Base-by-base conservation (phyloP, 53 echinoderm and acorn worm species). In the Echinarachnius parma region DNA sequence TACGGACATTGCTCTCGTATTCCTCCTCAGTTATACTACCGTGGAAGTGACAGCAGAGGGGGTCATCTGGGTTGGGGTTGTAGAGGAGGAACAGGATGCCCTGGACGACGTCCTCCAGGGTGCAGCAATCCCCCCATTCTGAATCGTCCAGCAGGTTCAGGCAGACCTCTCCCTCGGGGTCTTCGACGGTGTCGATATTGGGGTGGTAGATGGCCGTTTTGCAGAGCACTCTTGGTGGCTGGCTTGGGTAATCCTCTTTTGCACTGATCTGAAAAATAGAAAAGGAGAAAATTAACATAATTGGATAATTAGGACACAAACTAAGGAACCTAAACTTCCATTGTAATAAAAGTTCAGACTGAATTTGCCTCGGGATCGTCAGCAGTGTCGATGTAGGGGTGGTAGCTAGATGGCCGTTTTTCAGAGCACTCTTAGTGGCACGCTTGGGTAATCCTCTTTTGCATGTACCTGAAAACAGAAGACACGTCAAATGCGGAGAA, bases 21-120 rank as follows among this genome's bases (percentile, higher is more conserved):
- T 85, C 82, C 20, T 79, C 80, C 2, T 5, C 48, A 16, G 31
- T 4, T n/a, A n/a, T n/a, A n/a, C n/a, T n/a, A n/a, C n/a, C n/a
- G n/a, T n/a, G n/a, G n/a, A n/a, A n/a, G n/a, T n/a, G n/a, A n/a
- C n/a, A n/a, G 8, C 66, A 66, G 4, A 66, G 55, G 16, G 93
- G 82, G 25, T 92, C 93, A 4, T 86, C 86, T 31, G 79, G 49
- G 52, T 89, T 86, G 5, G 93, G 93, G 46, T 92, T 85, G 86
- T 89, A 64, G 5, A 92, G 50, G 5, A 92, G 86, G 60, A 89
- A 92, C 4, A 92, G 79, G 37, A 92, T 28, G 0, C 85, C 93
- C 25, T 89, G 93, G 1, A 89, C 89, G 3, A 92, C 64, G 29
- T 89, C 89, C 69, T 85, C 82, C 62, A 92, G 56, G 23, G 49